A percentile compares a stretch with the other conserved stretches of the same genome.
These are phyloP conservation scores for Diarsia rubi DNA, from an alignment of 2,888 invertebrate species.

Conservation along the genomic window DNA sequence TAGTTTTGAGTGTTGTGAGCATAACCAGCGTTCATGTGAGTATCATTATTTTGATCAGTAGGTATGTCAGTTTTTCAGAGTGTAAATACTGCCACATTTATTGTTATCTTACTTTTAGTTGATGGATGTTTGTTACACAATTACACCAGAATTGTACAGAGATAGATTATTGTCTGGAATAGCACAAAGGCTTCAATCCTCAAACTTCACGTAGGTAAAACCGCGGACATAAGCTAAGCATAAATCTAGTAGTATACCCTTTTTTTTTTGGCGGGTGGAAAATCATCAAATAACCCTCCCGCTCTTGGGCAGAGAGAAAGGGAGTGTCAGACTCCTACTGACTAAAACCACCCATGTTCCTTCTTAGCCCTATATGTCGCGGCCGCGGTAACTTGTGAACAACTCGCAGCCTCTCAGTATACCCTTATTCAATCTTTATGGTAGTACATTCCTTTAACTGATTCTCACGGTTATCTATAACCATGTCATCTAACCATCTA, in stretches of 20 bases:
- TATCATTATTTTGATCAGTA: not conserved
- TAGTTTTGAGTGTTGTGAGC: not conserved
- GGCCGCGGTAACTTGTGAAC: too few species aligned
- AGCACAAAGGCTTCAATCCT: not conserved
- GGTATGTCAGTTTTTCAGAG: not conserved
- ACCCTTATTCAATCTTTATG: not conserved
- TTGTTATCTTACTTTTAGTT: not conserved
- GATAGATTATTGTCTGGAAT: not conserved
- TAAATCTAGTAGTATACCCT: not conserved
- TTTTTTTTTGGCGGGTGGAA: too few species aligned
- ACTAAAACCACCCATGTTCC: too few species aligned
- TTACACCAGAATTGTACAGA: not conserved
- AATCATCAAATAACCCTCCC: too few species aligned
- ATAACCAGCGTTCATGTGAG: conserved; percentile 4
- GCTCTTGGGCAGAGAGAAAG: too few species aligned
- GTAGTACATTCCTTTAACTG: not conserved
- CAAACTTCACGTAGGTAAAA: not conserved
- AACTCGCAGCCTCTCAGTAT: not conserved
- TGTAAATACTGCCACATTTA: not conserved
- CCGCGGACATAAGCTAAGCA: not conserved
- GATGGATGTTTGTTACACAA: not conserved
- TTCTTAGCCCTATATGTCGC: too few species aligned
- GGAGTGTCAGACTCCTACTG: too few species aligned
- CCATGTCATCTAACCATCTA: too few species aligned
- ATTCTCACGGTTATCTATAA: not conserved